Conservation (phyloP, 2,797 vertebrate genomes). For the Micrastur ruficollis region DNA sequence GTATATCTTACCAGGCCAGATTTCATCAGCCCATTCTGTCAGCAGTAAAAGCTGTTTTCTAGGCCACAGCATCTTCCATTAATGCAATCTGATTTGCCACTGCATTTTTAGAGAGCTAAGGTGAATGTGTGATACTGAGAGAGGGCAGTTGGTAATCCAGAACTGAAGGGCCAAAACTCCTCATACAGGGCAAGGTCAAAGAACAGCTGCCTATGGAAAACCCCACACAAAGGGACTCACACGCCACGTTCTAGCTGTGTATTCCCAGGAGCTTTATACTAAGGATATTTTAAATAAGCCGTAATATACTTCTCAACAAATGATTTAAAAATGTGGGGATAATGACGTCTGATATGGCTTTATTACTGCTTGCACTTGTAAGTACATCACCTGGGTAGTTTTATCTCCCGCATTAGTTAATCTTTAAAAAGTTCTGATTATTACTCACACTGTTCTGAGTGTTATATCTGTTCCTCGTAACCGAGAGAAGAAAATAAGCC, state of each 20-base stretch:
- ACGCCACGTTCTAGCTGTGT: not conserved
- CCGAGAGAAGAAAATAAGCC: not conserved
- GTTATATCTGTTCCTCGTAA: slow-evolving; percentile 7
- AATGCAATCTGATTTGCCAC: slow-evolving; percentile 53
- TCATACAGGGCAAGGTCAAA: slow-evolving; percentile 23
- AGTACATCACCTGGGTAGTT: not conserved
- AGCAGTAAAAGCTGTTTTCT: slow-evolving; percentile 59
- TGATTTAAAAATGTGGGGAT: not conserved
- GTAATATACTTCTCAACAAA: not conserved
- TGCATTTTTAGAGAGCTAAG: slow-evolving; percentile 41
- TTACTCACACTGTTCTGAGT: slow-evolving; percentile 12
- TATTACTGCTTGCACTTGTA: not conserved
- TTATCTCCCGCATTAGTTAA: slow-evolving; percentile 1
- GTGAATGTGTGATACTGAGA: slow-evolving; percentile 10
- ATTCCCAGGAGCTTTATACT: not conserved
- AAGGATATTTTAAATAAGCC: not conserved
- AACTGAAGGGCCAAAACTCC: slow-evolving; percentile 25
- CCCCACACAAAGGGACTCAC: not conserved
- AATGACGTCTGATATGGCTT: not conserved
- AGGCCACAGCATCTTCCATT: slow-evolving; percentile 41
- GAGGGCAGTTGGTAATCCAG: not conserved
- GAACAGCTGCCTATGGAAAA: slow-evolving; percentile 17
- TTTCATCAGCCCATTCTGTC: slow-evolving; percentile 51
- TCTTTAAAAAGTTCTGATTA: slow-evolving; percentile 30
- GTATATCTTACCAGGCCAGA: not conserved